These are phyloP conservation scores for Lasaia peninsularis DNA, from an alignment of 1,140 invertebrate genomes.

Conservation along the genomic window DNA sequence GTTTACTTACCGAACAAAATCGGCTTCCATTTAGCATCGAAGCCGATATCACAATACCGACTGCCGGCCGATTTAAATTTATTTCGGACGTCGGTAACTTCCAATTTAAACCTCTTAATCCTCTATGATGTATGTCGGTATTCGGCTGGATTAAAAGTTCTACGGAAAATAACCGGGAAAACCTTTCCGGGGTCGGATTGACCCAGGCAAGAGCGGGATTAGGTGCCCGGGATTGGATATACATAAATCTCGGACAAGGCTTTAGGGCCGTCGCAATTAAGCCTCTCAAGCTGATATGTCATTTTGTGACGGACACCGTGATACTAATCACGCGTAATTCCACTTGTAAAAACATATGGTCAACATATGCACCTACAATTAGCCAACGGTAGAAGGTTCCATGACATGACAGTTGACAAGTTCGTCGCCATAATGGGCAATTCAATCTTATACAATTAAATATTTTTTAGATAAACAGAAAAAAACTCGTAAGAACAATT, in stretches of 20 bases:
- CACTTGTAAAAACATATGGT: constrained; percentile 27
- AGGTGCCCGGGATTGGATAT: constrained; percentile 73
- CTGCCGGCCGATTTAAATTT: constrained; percentile 75
- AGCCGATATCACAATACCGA: constrained; percentile 73
- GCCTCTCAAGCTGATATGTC: constrained; percentile 65
- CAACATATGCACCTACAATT: too few relatives aligned
- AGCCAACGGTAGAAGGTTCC: too few relatives aligned
- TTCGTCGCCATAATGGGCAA: too few relatives aligned
- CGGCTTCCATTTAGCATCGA: constrained; percentile 68
- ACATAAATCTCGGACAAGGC: constrained; percentile 72
- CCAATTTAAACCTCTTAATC: constrained; percentile 78
- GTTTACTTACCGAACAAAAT: constrained; percentile 67
- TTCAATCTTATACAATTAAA: too few relatives aligned
- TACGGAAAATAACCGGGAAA: constrained; percentile 77
- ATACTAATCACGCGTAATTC: constrained; percentile 56
- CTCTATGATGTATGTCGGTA: constrained; percentile 77
- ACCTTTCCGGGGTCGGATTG: constrained; percentile 74
- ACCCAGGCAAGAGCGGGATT: constrained; percentile 71
- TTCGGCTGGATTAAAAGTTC: constrained; percentile 76
- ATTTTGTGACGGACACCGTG: constrained; percentile 58
- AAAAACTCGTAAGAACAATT: too few relatives aligned
- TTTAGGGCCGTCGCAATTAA: constrained; percentile 71
- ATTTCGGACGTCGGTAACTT: constrained; percentile 77
- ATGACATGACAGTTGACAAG: too few relatives aligned
- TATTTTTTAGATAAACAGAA: too few relatives aligned